These are phyloP conservation scores for Sipunculus nudus DNA, from an alignment of 2,888 invertebrate genomes.

Conservation along the genomic window DNA sequence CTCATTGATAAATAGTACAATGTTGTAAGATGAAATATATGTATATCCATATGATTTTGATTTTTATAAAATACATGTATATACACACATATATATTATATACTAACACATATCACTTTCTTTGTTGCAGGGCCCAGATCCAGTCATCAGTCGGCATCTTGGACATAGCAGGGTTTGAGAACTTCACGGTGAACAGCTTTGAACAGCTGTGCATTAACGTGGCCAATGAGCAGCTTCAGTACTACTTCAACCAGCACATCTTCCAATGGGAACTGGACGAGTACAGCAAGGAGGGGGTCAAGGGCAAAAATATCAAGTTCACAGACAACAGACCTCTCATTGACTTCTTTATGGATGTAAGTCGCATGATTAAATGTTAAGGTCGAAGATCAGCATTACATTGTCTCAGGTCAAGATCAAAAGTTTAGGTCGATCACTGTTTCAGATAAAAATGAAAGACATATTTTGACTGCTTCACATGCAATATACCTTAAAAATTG, in stretches of 20 bases:
- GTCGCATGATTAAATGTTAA: neutral
- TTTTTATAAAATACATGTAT: no score
- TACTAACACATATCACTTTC: no score
- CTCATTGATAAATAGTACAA: no score
- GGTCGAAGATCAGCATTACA: neutral
- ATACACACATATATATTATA: no score
- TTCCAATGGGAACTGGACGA: conserved; percentile 59
- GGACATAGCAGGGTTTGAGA: conserved; percentile 64
- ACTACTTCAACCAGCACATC: conserved; percentile 61
- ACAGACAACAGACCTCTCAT: conserved; percentile 52
- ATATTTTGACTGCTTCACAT: no score
- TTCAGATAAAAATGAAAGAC: no score
- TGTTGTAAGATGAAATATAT: no score
- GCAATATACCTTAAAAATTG: no score
- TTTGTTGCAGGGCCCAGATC: conserved; percentile 1
- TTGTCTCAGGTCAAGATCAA: neutral
- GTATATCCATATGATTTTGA: no score
- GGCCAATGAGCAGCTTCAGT: conserved; percentile 64
- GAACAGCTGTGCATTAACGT: conserved; percentile 64
- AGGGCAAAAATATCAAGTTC: conserved; percentile 49
- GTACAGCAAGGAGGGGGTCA: conserved; percentile 56
- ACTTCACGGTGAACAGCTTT: conserved; percentile 59
- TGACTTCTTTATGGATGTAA: conserved; percentile 58
- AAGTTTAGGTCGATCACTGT: neutral
- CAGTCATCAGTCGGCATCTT: conserved; percentile 51